A percentile compares a stretch with the other conserved stretches of the same genome.
Evolutionary conservation across 2,888 invertebrate species (phyloP).

Genomic region (Troilus luridus): DNA sequence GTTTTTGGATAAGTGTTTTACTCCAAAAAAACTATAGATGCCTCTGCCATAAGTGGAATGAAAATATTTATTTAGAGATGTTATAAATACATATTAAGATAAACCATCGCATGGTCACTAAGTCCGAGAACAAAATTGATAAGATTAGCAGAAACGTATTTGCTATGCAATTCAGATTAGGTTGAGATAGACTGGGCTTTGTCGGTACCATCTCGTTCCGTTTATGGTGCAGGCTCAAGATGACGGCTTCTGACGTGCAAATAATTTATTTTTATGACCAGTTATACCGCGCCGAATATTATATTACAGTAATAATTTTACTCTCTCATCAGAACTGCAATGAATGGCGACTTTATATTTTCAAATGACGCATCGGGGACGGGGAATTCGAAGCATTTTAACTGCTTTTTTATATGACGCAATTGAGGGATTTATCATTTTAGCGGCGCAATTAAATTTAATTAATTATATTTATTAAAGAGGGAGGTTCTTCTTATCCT

Average conservation of each 20-base stretch:
- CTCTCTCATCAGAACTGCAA: neutral
- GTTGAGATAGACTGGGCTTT: neutral
- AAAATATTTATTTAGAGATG: no score
- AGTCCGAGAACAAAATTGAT: neutral
- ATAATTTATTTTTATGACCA: neutral
- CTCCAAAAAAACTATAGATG: no score
- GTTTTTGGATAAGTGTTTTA: no score
- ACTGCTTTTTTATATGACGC: neutral
- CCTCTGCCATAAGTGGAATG: no score
- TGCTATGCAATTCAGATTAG: neutral
- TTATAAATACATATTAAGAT: no score
- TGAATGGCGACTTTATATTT: neutral
- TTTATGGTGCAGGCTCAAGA: neutral
- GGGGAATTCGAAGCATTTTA: neutral
- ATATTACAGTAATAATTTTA: neutral
- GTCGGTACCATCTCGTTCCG: neutral
- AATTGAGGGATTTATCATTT: constrained; percentile 8
- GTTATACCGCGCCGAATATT: neutral
- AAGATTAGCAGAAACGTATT: neutral
- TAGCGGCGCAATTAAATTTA: constrained; percentile 13
- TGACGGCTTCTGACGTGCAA: neutral
- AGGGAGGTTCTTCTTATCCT: neutral
- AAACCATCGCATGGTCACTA: neutral
- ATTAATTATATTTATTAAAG: constrained; percentile 2
- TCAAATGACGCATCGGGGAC: neutral